Percentiles rank a stretch among this genome's conserved stretches.
Evolutionary conservation across 2,888 invertebrate species (phyloP).

Genomic region (Amphipyra berbera): DNA sequence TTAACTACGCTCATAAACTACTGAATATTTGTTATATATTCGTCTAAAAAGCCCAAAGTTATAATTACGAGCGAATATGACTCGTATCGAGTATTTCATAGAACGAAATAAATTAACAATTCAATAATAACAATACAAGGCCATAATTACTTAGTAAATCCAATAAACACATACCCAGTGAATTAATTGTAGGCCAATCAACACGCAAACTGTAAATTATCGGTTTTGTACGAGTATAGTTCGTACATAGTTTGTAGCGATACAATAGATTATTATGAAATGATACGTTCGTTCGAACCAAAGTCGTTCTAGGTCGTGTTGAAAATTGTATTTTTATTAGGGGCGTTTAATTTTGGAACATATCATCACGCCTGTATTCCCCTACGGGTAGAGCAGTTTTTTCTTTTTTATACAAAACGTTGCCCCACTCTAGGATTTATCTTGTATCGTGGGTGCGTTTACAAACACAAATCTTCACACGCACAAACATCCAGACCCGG

Average conservation of each 20-base stretch:
- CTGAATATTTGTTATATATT: neutral
- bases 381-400: too few species aligned
- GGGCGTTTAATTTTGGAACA: too few species aligned
- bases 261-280: neutral
- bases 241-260: neutral
- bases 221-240: neutral
- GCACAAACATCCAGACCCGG: too few species aligned
- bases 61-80: neutral
- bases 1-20: too few species aligned
- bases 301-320: too few species aligned
- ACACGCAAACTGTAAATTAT: slow-evolving; percentile 51
- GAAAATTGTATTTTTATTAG: too few species aligned
- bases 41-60: neutral
- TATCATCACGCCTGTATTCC: too few species aligned
- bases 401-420: too few species aligned
- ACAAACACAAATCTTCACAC: too few species aligned
- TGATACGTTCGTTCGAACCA: too few species aligned
- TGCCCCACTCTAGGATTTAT: too few species aligned
- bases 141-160: slow-evolving; percentile 47
- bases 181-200: slow-evolving; percentile 49
- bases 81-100: slow-evolving; percentile 1
- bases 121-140: slow-evolving; percentile 18
- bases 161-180: slow-evolving; percentile 30
- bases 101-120: slow-evolving; percentile 12
- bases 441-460: too few species aligned